A percentile compares a stretch with the other conserved stretches of the same genome.
Evolutionary conservation across 2,888 invertebrate genomes (phyloP).

Genomic region (Quadriops clusia): DNA sequence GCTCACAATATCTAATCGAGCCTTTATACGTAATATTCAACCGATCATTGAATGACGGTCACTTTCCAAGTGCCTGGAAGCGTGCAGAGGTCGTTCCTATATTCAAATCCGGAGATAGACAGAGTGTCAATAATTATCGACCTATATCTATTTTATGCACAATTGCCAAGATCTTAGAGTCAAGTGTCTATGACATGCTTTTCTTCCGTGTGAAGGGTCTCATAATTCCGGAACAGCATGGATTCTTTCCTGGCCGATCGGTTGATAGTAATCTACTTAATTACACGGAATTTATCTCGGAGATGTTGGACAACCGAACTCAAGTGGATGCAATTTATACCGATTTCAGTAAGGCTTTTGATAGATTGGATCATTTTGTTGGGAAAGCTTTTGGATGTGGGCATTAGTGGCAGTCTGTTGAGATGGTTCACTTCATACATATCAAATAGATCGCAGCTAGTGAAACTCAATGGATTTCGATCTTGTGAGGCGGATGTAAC

Average conservation of each 20-base stretch:
- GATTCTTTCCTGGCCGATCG: conserved; percentile 12
- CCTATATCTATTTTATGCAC: conserved; percentile 3
- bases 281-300: conserved; percentile 12
- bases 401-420: conserved; percentile 12
- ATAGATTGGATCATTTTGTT: conserved; percentile 17
- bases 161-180: conserved; percentile 1
- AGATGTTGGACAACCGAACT: conserved; percentile 7
- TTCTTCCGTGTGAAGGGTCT: background rate
- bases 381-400: conserved; percentile 12
- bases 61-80: conserved; percentile 7
- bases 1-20: background rate
- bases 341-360: conserved; percentile 18
- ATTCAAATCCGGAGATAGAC: conserved; percentile 6
- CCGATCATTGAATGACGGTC: conserved; percentile 2
- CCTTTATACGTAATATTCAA: conserved; percentile 2
- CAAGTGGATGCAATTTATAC: conserved; percentile 16
- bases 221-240: conserved; percentile 11
- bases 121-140: conserved; percentile 4
- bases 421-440: conserved; percentile 15
- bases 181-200: background rate
- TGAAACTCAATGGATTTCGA: conserved; percentile 9
- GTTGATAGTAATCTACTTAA: conserved; percentile 14
- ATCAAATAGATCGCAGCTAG: conserved; percentile 11
- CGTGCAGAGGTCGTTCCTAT: conserved; percentile 5
- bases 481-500: conserved; percentile 9